Evolutionary conservation across 2,113 vertebrate genomes (phyloP).

Genomic region (Triplophysa rosa): DNA sequence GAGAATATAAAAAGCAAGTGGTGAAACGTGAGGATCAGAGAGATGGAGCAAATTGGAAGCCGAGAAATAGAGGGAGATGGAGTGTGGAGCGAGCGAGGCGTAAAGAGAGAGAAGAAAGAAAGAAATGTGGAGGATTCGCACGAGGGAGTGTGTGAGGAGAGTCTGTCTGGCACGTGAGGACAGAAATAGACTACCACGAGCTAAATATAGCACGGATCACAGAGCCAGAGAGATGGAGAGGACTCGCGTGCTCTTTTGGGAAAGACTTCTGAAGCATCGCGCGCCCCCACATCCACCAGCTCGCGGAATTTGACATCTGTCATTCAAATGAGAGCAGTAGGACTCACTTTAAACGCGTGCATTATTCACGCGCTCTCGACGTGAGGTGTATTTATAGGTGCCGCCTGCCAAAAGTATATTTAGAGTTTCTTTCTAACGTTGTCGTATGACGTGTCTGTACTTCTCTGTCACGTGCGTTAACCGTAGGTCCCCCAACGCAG

Average conservation of each 20-base stretch:
- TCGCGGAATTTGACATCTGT: constrained; percentile 27
- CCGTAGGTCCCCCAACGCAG: no score
- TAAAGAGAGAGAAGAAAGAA: background rate
- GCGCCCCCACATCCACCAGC: background rate
- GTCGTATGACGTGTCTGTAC: background rate
- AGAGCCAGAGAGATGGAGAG: constrained; percentile 13
- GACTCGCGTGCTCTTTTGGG: constrained; percentile 27
- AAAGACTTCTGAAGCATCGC: constrained; percentile 1
- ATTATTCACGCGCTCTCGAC: constrained; percentile 20
- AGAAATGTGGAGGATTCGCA: background rate
- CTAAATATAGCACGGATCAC: constrained; percentile 50
- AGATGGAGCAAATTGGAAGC: constrained; percentile 36
- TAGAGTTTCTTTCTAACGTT: background rate
- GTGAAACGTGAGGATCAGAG: constrained; percentile 11
- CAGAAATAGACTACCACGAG: constrained; percentile 46
- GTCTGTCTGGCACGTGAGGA: constrained; percentile 54
- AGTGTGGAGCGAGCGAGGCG: constrained; percentile 13
- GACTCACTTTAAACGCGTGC: constrained; percentile 23
- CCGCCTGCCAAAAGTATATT: constrained; percentile 10
- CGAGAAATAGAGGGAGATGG: constrained; percentile 15
- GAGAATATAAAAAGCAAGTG: constrained; percentile 11
- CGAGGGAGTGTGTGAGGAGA: constrained; percentile 31
- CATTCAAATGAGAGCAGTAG: constrained; percentile 34
- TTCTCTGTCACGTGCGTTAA: background rate
- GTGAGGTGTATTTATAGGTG: constrained; percentile 1